phyloP scores from a whole-genome alignment of 2,888 invertebrate genomes.

The Branchinecta sandiegonensis region DNA sequence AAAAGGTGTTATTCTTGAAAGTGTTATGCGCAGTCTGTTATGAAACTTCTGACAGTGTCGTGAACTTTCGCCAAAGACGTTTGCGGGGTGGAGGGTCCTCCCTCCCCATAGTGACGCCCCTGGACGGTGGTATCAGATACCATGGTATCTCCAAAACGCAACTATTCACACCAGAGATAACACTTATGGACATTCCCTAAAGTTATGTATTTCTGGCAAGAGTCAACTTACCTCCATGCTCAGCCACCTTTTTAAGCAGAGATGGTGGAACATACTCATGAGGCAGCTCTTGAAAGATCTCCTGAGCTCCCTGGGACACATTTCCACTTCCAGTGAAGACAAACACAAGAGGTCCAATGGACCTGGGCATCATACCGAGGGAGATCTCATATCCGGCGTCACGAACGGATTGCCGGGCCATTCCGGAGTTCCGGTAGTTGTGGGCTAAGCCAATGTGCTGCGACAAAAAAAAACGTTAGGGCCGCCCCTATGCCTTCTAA shows the following conservation, averaged over 20 bases:
- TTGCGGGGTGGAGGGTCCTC: too few species aligned
- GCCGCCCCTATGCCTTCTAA: too few species aligned
- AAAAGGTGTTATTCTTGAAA: too few species aligned
- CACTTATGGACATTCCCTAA: background rate
- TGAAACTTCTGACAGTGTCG: too few species aligned
- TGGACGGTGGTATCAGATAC: too few species aligned
- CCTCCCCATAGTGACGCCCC: too few species aligned
- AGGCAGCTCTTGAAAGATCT: conserved; percentile 67
- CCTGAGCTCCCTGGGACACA: conserved; percentile 64
- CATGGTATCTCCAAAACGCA: too few species aligned
- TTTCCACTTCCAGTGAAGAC: conserved; percentile 97
- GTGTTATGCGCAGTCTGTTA: too few species aligned
- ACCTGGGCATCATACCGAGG: conserved; percentile 88
- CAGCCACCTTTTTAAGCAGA: conserved; percentile 83
- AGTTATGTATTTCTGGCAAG: background rate
- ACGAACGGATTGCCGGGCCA: conserved; percentile 91
- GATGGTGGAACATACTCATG: conserved; percentile 94
- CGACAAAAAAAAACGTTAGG: conserved; percentile 26
- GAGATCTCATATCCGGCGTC: conserved; percentile 99
- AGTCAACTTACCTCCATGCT: conserved; percentile 69
- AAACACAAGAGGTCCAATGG: conserved; percentile 82
- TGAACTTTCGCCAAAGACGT: too few species aligned
- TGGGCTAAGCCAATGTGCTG: conserved; percentile 95
- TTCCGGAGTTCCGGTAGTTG: conserved; percentile 92
- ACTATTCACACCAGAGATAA: too few species aligned